These are phyloP conservation scores for Aricia artaxerxes DNA, from an alignment of 2,888 invertebrate species.

Conservation along the genomic window DNA sequence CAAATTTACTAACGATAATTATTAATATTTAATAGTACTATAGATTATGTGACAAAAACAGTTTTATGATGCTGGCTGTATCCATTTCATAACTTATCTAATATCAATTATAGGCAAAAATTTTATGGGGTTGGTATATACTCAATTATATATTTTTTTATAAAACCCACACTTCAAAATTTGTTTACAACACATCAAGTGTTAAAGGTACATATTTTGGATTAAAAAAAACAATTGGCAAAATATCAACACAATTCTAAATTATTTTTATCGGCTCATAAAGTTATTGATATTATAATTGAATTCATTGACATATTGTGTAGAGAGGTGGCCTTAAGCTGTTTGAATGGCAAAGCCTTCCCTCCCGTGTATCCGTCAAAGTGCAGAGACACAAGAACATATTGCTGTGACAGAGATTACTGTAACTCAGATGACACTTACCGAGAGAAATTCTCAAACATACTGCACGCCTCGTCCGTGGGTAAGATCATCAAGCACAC, in stretches of 20 bases:
- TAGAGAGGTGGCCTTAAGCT: conserved; percentile 79
- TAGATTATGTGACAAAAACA: background rate
- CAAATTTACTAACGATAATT: background rate
- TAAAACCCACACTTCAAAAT: background rate
- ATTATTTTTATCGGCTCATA: conserved; percentile 42
- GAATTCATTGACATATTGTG: conserved; percentile 60
- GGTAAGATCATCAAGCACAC: conserved; percentile 67
- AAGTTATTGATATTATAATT: conserved; percentile 58
- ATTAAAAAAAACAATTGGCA: conserved; percentile 55
- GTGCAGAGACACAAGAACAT: conserved; percentile 65
- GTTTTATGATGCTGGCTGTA: conserved; percentile 20
- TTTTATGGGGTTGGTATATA: background rate
- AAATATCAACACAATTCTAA: conserved; percentile 64
- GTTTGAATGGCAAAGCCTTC: conserved; percentile 77
- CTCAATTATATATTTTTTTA: background rate
- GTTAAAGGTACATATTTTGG: conserved; percentile 44
- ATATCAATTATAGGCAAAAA: background rate
- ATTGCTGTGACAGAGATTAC: conserved; percentile 71
- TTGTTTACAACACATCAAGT: conserved; percentile 27
- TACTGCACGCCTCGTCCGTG: conserved; percentile 54
- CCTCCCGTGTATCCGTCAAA: conserved; percentile 75
- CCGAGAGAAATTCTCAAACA: conserved; percentile 60
- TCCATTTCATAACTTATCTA: background rate
- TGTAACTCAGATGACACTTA: conserved; percentile 70
- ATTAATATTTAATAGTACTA: background rate